Conservation (phyloP, 2,797 vertebrate genomes). For the Serranus cabrilla region DNA sequence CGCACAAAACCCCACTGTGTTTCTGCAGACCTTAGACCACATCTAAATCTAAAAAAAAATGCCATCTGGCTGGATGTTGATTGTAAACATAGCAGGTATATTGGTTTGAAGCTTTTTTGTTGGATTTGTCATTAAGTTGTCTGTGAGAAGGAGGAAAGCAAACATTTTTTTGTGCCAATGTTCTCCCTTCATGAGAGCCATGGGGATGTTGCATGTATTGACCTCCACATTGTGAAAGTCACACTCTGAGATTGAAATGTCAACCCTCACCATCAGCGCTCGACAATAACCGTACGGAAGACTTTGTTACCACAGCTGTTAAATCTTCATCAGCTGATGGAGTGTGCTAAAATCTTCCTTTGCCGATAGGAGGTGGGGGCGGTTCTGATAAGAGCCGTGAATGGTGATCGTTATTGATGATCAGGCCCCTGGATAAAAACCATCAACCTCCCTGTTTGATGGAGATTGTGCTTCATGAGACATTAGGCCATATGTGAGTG, state of each 20-base stretch:
- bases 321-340: slow-evolving; percentile 69
- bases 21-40: slow-evolving; percentile 2
- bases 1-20: slow-evolving; percentile 14
- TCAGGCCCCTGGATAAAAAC: slow-evolving; percentile 58
- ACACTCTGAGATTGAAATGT: slow-evolving; percentile 65
- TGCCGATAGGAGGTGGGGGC: slow-evolving; percentile 35
- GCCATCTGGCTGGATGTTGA: slow-evolving; percentile 4
- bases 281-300: slow-evolving; percentile 70
- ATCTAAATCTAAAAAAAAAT: slow-evolving; percentile 11
- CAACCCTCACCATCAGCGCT: slow-evolving; percentile 58
- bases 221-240: slow-evolving; percentile 69
- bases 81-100: neutral
- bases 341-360: slow-evolving; percentile 52
- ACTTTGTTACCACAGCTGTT: slow-evolving; percentile 63
- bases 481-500: slow-evolving; percentile 40
- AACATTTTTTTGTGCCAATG: slow-evolving; percentile 5
- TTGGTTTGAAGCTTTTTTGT: slow-evolving; percentile 10
- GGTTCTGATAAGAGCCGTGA: slow-evolving; percentile 41
- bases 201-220: slow-evolving; percentile 33
- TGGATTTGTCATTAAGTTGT: slow-evolving; percentile 9
- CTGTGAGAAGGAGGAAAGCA: slow-evolving; percentile 18
- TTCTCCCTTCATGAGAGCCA: slow-evolving; percentile 22
- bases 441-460: slow-evolving; percentile 65
- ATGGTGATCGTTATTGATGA: slow-evolving; percentile 62
- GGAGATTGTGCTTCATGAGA: slow-evolving; percentile 50